Evolutionary conservation across 2,888 invertebrate genomes (phyloP).

Genomic region (Pollenia angustigena): DNA sequence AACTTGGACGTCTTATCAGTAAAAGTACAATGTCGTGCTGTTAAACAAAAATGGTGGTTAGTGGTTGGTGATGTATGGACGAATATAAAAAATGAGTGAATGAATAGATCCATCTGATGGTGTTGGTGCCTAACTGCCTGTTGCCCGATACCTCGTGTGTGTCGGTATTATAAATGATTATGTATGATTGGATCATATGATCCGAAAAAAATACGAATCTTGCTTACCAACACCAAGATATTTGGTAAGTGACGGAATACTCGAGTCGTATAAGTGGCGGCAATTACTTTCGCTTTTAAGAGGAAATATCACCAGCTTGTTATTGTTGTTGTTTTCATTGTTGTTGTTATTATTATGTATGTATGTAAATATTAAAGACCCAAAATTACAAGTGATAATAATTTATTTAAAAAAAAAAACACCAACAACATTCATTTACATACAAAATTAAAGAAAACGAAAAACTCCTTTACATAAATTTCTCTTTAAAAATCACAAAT

Average conservation of each 20-base stretch:
- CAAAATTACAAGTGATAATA: slow-evolving; percentile 63
- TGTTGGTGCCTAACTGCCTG: slow-evolving; percentile 39
- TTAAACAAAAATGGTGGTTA: neutral
- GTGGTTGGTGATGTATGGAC: neutral
- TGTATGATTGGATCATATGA: slow-evolving; percentile 63
- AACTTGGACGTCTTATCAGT: slow-evolving; percentile 60
- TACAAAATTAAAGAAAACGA: neutral
- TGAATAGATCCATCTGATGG: slow-evolving; percentile 12
- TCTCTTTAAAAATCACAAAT: neutral
- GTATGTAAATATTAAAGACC: slow-evolving; percentile 40
- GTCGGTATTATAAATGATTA: slow-evolving; percentile 55
- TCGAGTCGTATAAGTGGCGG: slow-evolving; percentile 27
- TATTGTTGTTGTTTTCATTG: slow-evolving; percentile 33
- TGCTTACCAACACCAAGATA: neutral
- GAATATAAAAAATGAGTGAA: slow-evolving; percentile 1
- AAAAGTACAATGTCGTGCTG: slow-evolving; percentile 59
- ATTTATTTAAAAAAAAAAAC: slow-evolving; percentile 8
- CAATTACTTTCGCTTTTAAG: slow-evolving; percentile 67
- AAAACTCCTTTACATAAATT: neutral
- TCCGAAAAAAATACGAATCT: neutral
- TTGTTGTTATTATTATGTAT: slow-evolving; percentile 24
- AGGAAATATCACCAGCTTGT: slow-evolving; percentile 53
- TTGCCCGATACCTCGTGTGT: slow-evolving; percentile 44
- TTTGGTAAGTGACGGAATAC: slow-evolving; percentile 38
- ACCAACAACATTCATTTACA: slow-evolving; percentile 3